These are phyloP conservation scores for Gobio gobio DNA, from an alignment of 2,113 vertebrate species.

Conservation along the genomic window DNA sequence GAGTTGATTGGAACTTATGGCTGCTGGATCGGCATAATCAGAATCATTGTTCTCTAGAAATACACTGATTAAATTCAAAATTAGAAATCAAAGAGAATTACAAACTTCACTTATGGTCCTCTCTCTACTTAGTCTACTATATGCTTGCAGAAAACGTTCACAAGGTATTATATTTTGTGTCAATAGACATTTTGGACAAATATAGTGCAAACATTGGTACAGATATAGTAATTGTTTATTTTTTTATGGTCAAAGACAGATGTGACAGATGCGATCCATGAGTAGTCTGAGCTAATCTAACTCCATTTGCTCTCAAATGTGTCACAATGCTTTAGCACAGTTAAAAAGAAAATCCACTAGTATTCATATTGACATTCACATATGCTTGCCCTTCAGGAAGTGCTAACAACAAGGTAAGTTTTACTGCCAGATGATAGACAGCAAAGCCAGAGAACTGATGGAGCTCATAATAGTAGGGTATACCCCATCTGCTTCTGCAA, in stretches of 20 bases:
- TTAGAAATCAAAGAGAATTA: neutral
- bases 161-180: neutral
- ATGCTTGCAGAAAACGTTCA: neutral
- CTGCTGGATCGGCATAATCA: conserved; percentile 45
- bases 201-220: too few species aligned
- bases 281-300: neutral
- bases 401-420: conserved; percentile 48
- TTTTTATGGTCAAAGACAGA: neutral
- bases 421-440: conserved; percentile 41
- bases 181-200: neutral
- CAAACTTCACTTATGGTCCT: neutral
- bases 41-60: conserved; percentile 46
- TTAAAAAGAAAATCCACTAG: conserved; percentile 25
- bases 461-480: conserved; percentile 39
- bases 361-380: conserved; percentile 47
- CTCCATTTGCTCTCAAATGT: neutral
- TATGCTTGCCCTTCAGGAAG: conserved; percentile 49
- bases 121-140: neutral
- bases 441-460: conserved; percentile 34
- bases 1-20: conserved; percentile 21
- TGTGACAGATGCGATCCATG: neutral
- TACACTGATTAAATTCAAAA: conserved; percentile 18
- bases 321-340: neutral
- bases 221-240: neutral
- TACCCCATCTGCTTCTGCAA: conserved; percentile 50